Conservation (phyloP, 2,113 vertebrate species). For the Saguinus imperator region DNA sequence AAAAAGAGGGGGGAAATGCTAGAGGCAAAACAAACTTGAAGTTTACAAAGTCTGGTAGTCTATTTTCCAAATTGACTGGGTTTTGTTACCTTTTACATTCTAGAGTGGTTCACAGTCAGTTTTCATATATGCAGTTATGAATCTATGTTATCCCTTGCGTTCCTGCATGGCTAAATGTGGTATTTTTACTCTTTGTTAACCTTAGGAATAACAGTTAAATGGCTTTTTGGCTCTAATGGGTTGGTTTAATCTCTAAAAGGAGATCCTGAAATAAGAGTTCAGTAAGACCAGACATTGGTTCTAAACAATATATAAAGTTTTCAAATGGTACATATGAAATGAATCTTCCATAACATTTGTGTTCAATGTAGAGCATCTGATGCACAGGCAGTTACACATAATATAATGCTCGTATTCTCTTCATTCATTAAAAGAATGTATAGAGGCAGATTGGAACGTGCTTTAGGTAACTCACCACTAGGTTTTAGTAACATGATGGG, state of each 20-base stretch:
- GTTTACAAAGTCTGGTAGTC: background rate
- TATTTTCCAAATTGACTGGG: background rate
- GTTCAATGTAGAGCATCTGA: background rate
- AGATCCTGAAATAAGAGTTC: background rate
- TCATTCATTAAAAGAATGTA: background rate
- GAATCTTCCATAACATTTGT: slow-evolving; percentile 1
- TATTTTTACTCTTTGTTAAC: slow-evolving; percentile 16
- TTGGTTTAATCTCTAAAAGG: slow-evolving; percentile 42
- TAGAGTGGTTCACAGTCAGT: background rate
- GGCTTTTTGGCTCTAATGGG: background rate
- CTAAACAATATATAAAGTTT: slow-evolving; percentile 4
- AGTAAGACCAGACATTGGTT: background rate
- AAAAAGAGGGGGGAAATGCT: background rate
- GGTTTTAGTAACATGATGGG: background rate
- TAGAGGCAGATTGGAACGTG: background rate
- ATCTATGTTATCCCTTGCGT: background rate
- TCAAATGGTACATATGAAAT: background rate
- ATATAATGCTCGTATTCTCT: background rate
- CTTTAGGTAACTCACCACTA: background rate
- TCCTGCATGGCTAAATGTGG: background rate
- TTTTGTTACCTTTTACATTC: background rate
- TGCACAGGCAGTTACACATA: background rate
- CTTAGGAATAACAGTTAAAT: background rate
- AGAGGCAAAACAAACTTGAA: slow-evolving; percentile 23
- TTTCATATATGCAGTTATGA: background rate